Evolutionary conservation across 2,888 invertebrate species (phyloP).

Genomic region (Ceramica pisi): DNA sequence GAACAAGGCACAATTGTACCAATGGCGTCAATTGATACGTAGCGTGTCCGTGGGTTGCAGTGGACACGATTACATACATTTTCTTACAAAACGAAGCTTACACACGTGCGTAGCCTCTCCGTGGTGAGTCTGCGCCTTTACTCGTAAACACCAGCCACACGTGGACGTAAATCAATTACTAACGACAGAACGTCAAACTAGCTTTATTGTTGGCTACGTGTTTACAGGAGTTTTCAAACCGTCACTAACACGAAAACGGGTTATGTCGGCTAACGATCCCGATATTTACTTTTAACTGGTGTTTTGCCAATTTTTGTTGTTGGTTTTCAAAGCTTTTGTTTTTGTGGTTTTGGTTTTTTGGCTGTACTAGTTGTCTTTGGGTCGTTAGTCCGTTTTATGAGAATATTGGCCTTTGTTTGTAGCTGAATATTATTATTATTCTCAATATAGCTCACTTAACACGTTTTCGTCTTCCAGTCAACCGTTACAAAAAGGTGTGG

Average conservation of each 20-base stretch:
- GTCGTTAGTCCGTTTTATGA: background rate
- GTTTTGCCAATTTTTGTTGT: conserved; percentile 13
- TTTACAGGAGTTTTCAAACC: conserved; percentile 62
- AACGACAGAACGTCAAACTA: conserved; percentile 73
- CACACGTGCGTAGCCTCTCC: no score
- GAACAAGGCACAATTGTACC: no score
- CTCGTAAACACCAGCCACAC: conserved; percentile 68
- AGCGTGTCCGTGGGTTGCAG: no score
- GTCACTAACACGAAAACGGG: conserved; percentile 57
- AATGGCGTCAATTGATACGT: no score
- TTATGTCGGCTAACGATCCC: conserved; percentile 54
- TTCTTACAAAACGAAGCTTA: no score
- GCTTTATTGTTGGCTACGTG: conserved; percentile 71
- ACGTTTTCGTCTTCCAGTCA: background rate
- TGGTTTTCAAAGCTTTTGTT: background rate
- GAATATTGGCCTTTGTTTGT: background rate
- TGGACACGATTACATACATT: no score
- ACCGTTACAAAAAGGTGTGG: no score
- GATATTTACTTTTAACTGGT: conserved; percentile 54
- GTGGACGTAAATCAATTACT: conserved; percentile 79
- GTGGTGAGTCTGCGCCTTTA: no score
- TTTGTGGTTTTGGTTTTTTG: background rate
- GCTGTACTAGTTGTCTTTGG: background rate
- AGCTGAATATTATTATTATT: no score
- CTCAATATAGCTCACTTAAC: no score